Evolutionary conservation across 2,888 invertebrate species (phyloP).

Genomic region (Seira sanloemensis): DNA sequence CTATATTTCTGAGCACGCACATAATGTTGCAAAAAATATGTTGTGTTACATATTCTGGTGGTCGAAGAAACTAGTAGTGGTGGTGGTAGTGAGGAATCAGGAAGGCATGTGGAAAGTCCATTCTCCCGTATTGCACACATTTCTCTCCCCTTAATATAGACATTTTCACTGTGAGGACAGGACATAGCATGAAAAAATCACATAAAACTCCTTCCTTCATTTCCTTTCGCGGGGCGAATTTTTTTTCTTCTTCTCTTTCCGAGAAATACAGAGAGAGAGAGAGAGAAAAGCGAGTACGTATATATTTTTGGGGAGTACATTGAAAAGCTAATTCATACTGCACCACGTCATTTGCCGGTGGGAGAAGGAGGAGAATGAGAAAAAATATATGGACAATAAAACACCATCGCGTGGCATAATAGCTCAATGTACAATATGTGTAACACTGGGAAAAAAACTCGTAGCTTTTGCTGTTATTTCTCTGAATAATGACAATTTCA

Average conservation of each 20-base stretch:
- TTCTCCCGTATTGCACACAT: constrained; percentile 12
- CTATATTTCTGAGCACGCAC: no score
- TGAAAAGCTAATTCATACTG: no score
- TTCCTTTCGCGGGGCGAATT: not conserved
- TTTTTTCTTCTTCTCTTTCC: no score
- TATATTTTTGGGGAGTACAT: no score
- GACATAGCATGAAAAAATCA: constrained; percentile 46
- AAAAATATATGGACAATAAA: constrained; percentile 60
- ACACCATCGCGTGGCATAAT: constrained; percentile 51
- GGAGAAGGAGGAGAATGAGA: constrained; percentile 34
- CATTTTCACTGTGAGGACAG: constrained; percentile 1
- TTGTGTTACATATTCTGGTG: not conserved
- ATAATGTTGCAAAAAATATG: constrained; percentile 6
- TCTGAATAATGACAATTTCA: constrained; percentile 63
- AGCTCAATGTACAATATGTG: not conserved
- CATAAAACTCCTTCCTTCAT: constrained; percentile 48
- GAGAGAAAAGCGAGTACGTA: no score
- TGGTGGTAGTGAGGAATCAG: constrained; percentile 3
- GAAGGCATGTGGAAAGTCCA: constrained; percentile 23
- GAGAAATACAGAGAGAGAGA: no score
- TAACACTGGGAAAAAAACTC: not conserved
- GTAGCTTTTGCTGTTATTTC: not conserved
- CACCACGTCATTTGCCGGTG: not conserved
- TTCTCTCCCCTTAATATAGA: constrained; percentile 25
- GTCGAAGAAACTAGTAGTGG: no score